Conservation (phyloP, 1,140 invertebrate genomes). For the Holcopasites calliopsidis region DNA sequence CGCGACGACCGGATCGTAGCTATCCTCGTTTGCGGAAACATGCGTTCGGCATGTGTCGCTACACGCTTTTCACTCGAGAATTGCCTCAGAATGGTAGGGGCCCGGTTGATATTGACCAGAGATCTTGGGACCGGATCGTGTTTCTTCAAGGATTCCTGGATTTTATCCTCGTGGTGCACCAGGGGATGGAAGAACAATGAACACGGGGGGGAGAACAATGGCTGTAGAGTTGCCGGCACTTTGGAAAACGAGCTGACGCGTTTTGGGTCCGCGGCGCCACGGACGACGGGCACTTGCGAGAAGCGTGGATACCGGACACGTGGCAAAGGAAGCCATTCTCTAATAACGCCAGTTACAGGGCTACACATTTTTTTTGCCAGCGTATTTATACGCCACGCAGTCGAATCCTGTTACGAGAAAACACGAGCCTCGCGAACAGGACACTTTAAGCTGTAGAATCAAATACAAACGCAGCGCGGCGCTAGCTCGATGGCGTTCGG, state of each 20-base stretch:
- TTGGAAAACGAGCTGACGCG: not conserved
- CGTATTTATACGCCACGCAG: slow-evolving; percentile 26
- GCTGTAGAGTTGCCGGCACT: not conserved
- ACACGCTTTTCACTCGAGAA: slow-evolving; percentile 23
- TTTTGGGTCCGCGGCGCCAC: no score
- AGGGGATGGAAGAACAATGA: no score
- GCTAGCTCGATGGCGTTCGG: slow-evolving; percentile 64
- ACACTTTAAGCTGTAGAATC: slow-evolving; percentile 21
- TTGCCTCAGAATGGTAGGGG: not conserved
- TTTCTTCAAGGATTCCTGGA: slow-evolving; percentile 35
- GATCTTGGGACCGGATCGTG: slow-evolving; percentile 10
- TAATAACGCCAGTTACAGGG: slow-evolving; percentile 4
- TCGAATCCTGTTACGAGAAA: slow-evolving; percentile 45
- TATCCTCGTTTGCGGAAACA: slow-evolving; percentile 52
- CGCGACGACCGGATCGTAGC: not conserved
- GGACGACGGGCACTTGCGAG: no score
- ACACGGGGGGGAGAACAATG: not conserved
- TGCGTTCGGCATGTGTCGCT: slow-evolving; percentile 60
- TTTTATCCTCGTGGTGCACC: not conserved
- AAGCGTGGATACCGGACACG: not conserved
- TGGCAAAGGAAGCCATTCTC: not conserved
- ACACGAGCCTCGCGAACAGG: slow-evolving; percentile 45
- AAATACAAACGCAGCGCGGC: slow-evolving; percentile 46
- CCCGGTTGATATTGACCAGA: slow-evolving; percentile 45
- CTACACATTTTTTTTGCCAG: slow-evolving; percentile 6